phyloP scores from a whole-genome alignment of 1,140 invertebrate genomes.

The Philaenus spumarius region DNA sequence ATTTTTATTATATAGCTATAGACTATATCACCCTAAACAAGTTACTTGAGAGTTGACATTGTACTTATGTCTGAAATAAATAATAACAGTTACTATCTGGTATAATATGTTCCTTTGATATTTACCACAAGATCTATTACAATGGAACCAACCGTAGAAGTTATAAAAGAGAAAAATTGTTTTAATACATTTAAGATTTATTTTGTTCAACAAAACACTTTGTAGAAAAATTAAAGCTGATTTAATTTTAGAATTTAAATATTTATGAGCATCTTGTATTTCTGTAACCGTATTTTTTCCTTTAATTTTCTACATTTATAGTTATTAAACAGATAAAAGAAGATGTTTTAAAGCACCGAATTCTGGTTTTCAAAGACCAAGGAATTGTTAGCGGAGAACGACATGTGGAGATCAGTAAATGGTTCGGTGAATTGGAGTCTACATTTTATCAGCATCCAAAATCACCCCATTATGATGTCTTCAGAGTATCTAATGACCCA shows the following conservation, averaged over 20 bases:
- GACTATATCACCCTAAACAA: too few relatives aligned
- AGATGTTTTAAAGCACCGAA: constrained; percentile 39
- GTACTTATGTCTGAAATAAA: too few relatives aligned
- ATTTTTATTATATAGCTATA: too few relatives aligned
- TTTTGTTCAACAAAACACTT: too few relatives aligned
- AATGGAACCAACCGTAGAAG: too few relatives aligned
- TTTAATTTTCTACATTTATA: constrained; percentile 24
- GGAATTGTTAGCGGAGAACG: constrained; percentile 39
- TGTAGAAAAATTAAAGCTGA: too few relatives aligned
- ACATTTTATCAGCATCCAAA: constrained; percentile 45
- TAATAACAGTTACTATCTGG: too few relatives aligned
- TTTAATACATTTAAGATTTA: too few relatives aligned
- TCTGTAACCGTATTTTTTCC: neutral
- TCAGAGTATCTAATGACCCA: constrained; percentile 44
- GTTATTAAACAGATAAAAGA: constrained; percentile 40
- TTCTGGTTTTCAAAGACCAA: constrained; percentile 45
- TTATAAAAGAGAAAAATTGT: too few relatives aligned
- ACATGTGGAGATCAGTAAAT: constrained; percentile 45
- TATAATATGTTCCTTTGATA: too few relatives aligned
- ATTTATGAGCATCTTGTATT: neutral
- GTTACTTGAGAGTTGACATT: too few relatives aligned
- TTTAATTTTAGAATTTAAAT: neutral
- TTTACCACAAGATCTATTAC: too few relatives aligned
- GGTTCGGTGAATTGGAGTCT: constrained; percentile 46
- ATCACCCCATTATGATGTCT: constrained; percentile 45